These are phyloP conservation scores for Ramazzottius varieornatus DNA, from an alignment of 2,888 invertebrate species.

Conservation along the genomic window DNA sequence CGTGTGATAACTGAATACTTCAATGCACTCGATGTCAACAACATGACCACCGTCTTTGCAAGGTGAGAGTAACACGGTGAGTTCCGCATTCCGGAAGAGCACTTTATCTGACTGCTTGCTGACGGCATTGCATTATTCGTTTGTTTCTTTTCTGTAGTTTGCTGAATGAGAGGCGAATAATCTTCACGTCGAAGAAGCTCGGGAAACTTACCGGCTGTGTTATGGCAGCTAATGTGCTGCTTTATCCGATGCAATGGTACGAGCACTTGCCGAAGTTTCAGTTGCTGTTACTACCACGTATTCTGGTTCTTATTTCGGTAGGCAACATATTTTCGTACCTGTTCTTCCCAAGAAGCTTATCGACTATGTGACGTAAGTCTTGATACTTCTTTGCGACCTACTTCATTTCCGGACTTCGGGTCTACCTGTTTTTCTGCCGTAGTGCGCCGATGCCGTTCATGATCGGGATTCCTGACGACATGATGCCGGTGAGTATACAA, in stretches of 20 bases:
- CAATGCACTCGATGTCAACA: constrained; percentile 73
- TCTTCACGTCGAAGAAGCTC: constrained; percentile 65
- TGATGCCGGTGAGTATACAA: constrained; percentile 38
- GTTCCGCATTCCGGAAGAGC: not conserved
- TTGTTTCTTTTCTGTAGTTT: constrained; percentile 31
- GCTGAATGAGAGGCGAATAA: constrained; percentile 69
- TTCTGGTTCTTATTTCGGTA: constrained; percentile 11
- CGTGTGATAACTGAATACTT: constrained; percentile 88
- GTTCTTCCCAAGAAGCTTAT: constrained; percentile 62
- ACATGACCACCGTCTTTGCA: constrained; percentile 84
- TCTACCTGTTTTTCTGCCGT: too few species aligned
- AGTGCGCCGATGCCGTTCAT: constrained; percentile 88
- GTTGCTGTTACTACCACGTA: not conserved
- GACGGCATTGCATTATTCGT: not conserved
- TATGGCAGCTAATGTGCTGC: constrained; percentile 70
- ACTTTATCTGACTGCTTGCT: not conserved
- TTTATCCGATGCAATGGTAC: constrained; percentile 88
- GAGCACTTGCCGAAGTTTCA: constrained; percentile 6
- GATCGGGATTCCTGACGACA: constrained; percentile 67
- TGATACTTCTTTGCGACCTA: too few species aligned
- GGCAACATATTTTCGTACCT: constrained; percentile 85
- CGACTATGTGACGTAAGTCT: constrained; percentile 41
- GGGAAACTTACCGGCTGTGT: constrained; percentile 54
- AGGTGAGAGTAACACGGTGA: constrained; percentile 23
- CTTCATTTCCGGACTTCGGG: too few species aligned